A percentile compares a stretch with the other conserved stretches of the same genome.
Evolutionary conservation across 2,113 vertebrate species (phyloP).

Genomic region (Prolemur simus): DNA sequence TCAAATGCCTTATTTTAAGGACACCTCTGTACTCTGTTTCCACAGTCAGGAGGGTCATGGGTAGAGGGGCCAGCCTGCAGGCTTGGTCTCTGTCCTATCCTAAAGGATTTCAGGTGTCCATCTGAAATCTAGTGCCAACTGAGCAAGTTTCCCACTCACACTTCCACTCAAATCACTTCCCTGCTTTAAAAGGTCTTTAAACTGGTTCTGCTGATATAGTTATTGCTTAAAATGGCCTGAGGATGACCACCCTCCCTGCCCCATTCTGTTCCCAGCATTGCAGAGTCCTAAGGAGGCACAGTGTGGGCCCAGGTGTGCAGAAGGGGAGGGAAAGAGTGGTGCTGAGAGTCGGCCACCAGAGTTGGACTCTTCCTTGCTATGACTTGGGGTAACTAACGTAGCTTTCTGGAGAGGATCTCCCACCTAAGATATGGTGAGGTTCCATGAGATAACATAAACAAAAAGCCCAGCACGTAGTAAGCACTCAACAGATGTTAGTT

Average conservation of each 20-base stretch:
- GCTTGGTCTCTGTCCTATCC: neutral
- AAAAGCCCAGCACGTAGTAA: neutral
- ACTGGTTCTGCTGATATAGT: neutral
- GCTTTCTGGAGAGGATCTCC: neutral
- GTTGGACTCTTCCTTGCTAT: neutral
- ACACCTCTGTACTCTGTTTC: neutral
- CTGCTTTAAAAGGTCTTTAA: neutral
- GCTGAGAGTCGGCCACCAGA: neutral
- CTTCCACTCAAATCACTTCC: neutral
- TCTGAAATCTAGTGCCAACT: neutral
- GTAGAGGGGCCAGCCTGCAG: neutral
- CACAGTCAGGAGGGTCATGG: neutral
- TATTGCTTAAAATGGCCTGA: conserved; percentile 63
- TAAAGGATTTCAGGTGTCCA: neutral
- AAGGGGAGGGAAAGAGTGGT: neutral
- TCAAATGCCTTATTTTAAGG: neutral
- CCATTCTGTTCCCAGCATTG: neutral
- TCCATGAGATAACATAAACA: neutral
- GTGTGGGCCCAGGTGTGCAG: neutral
- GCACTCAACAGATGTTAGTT: neutral
- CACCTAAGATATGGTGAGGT: neutral
- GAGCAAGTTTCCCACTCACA: neutral
- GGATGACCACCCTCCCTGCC: neutral
- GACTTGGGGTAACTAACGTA: neutral
- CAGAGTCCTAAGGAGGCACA: neutral